Evolutionary conservation across 1,140 invertebrate genomes (phyloP), one percentile per base, ranked within the genome.

Genomic region (Drosophila nebulosa): DNA sequence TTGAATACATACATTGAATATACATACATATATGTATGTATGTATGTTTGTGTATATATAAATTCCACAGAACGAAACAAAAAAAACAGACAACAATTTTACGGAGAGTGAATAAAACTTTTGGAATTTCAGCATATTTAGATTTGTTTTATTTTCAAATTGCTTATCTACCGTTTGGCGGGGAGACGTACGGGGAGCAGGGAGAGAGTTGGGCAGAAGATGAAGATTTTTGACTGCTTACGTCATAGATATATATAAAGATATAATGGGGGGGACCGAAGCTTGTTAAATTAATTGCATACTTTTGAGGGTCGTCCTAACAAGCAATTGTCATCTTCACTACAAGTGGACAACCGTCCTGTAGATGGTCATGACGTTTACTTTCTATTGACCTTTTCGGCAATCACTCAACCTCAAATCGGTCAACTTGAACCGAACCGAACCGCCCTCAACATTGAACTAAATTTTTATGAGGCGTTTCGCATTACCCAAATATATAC

Each of bases 401-500:
- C 39, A 46, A 46, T 46, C 39, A 46, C 39, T 46, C 16, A 46
- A 46, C 10, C 9, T 21, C n/a, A 18, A 46, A 21, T 46, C 18
- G 39, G 16, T 46, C 39, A 21, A 16, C 5, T 16, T 10, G 9
- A 21, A 46, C 27, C 27, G 27, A n/a, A n/a, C n/a, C n/a, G n/a
- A n/a, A n/a, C 6, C 6, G 39, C 39, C 12, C 14, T 42, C 3
- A 18, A 2, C 39, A 16, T 42, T 21, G 16, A 46, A 18, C 14
- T 42, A 9, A 46, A 46, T 16, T 10, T 46, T 64, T 57, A 64
- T 39, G 50, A 16, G 16, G 22, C 12, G 63, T 32, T 21, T 69
- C 52, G 21, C 24, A 42, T 68, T 68, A 39, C 70, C 70, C 26
- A 74, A 59, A 69, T 46, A 53, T 50, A 36, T 12, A 36, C 26